Evolutionary conservation across 2,888 invertebrate genomes (phyloP), one percentile per base, ranked within the genome.

Genomic region (Callimorpha dominula): DNA sequence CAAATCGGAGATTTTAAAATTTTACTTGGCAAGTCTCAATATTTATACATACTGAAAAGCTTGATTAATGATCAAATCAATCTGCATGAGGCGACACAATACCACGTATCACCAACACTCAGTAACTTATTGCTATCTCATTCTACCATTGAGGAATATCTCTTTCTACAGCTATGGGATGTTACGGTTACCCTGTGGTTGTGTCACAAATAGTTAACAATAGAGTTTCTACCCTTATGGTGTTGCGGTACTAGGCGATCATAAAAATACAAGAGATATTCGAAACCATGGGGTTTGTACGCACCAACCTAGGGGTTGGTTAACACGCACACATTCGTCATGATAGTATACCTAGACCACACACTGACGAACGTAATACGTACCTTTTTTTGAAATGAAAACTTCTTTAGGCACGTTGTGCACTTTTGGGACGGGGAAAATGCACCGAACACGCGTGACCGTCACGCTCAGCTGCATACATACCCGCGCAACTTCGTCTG

Each of bases 141-240:
- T 65, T 78, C 77, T 72, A 67, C 65, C 12, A 11, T 52, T 68
- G 8, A 69, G 74, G 65, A 31, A 70, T 64, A 40, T 79, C 79
- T 75, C 81, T 77, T 71, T 81, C 78, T 79, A 65, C 43, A 74
- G 67, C 68, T n/a, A 64, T 74, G 65, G 72, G 68, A 63, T 64
- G 4, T 46, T 15, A 31, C 72, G 43, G 8, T 46, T 8, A 72
- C 73, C 68, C 71, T 46, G 40, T 15, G 63, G 64, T 70, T 50
- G 69, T 79, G 80, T 80, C 77, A 82, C 54, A 50, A 70, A 57
- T 31, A 72, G 65, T 75, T 75, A 87, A 90, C 90, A 91, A 92
- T 90, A 81, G 85, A 71, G 79, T 85, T 89, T 85, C 87, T 85
- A 92, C 92, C 93, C 93, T 82, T 90, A 92, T 90, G 90, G 90